These are phyloP conservation scores for Pipistrellus pipistrellus DNA, from an alignment of 2,797 vertebrate genomes.

Conservation along the genomic window DNA sequence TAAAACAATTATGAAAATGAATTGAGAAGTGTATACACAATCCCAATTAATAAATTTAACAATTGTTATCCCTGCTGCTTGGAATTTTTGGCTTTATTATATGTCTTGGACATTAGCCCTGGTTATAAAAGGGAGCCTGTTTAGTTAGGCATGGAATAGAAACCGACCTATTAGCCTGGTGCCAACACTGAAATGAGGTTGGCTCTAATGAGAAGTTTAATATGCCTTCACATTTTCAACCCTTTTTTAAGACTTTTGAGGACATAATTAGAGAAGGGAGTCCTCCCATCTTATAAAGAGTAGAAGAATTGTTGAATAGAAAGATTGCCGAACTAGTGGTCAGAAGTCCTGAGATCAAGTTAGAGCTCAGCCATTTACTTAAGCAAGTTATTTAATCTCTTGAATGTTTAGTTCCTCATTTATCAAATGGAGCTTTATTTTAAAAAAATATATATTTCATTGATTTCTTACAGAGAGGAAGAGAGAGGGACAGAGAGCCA, in stretches of 20 bases:
- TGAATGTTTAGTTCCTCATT: not conserved
- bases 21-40: slow-evolving; percentile 56
- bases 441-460: too few species aligned
- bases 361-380: not conserved
- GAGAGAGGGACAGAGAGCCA: too few species aligned
- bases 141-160: slow-evolving; percentile 63
- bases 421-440: not conserved
- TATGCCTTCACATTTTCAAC: not conserved
- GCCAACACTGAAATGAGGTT: slow-evolving; percentile 38
- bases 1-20: slow-evolving; percentile 61
- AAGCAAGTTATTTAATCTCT: not conserved
- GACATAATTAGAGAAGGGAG: not conserved
- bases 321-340: not conserved
- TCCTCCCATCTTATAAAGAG: slow-evolving; percentile 1
- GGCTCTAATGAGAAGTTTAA: slow-evolving; percentile 62
- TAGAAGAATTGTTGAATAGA: not conserved
- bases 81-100: slow-evolving; percentile 48
- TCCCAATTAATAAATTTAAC: slow-evolving; percentile 63
- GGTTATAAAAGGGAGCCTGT: slow-evolving; percentile 57
- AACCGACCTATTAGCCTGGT: slow-evolving; percentile 32
- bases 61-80: slow-evolving; percentile 45
- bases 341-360: not conserved
- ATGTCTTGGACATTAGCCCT: slow-evolving; percentile 59
- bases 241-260: slow-evolving; percentile 1
- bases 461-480: too few species aligned